Evolutionary conservation across 2,113 vertebrate genomes (phyloP), one percentile per base, ranked within the genome.

Genomic region (Scomber japonicus): DNA sequence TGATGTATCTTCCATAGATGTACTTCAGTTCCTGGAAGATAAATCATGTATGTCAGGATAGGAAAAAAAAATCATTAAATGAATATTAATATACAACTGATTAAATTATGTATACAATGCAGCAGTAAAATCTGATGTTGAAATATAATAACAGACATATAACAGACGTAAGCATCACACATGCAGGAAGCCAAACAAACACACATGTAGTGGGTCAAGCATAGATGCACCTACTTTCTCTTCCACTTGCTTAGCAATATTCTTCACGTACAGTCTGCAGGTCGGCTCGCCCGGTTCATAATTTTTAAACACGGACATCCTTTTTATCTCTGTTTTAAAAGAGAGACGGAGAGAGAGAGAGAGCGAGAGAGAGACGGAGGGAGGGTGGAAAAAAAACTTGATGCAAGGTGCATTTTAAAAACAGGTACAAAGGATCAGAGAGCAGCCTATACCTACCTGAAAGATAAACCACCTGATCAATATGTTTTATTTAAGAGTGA

Each of bases 241-340:
- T 71, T 97, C 96, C 89, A 97, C 97, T 91, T 97, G 97, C 89
- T 97, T 99, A 66, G 97, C 95, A 71, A 99, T 96, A 93, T 99
- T 99, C 94, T 99, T 99, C 91, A 99, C 97, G 71, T 99, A 99
- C 85, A 99, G 96, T 81, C 97, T 96, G 94, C 98, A 99, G 40
- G 98, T 99, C 15, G 97, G 97, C 90, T 99, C 98, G 44, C 98
- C 98, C 0, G 97, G 93, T 60, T 98, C 96, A 56, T 99, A 99
- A 80, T 96, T 97, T 94, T 97, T 99, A 93, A 97, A 99, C 85
- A 99, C 96, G 30, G 98, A 97, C 85, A 96, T 96, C 80, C 93
- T 96, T 93, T 96, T 97, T 91, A 99, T 98, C 95, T 99, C 98
- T 99, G 95, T 88, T 90, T 84, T 11, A 77, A 88, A 86, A 49